Evolutionary conservation across 2,888 invertebrate genomes (phyloP).

Genomic region (Isotomurus palustris): DNA sequence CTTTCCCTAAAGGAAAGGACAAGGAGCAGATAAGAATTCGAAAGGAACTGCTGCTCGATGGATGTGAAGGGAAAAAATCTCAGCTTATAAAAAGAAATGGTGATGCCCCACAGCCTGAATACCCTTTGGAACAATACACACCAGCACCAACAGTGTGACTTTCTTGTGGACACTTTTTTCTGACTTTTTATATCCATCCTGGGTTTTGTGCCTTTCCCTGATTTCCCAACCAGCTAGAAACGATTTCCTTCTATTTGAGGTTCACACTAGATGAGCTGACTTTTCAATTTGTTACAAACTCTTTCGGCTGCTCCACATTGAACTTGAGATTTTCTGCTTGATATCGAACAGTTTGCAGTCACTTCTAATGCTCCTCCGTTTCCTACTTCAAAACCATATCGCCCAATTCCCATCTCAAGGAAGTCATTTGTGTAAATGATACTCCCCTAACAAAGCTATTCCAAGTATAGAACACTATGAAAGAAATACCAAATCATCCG

Average conservation of each 20-base stretch:
- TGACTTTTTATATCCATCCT: not conserved
- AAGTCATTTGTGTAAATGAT: no score
- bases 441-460: no score
- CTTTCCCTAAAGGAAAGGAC: not conserved
- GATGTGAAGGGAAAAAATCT: not conserved
- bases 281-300: constrained; percentile 3
- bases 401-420: no score
- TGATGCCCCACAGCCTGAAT: not conserved
- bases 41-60: no score
- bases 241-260: constrained; percentile 2
- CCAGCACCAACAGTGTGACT: not conserved
- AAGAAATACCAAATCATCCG: no score
- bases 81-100: no score
- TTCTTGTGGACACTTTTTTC: not conserved
- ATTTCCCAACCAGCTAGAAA: not conserved
- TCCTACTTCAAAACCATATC: no score
- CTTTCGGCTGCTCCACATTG: no score
- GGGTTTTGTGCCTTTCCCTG: not conserved
- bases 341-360: no score
- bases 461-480: no score
- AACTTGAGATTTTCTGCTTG: no score
- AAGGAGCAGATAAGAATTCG: constrained; percentile 8
- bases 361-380: no score
- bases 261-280: not conserved
- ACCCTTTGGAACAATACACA: constrained; percentile 1